Base-by-base conservation (phyloP, 2,797 vertebrate genomes). In the Coilia nasus region DNA sequence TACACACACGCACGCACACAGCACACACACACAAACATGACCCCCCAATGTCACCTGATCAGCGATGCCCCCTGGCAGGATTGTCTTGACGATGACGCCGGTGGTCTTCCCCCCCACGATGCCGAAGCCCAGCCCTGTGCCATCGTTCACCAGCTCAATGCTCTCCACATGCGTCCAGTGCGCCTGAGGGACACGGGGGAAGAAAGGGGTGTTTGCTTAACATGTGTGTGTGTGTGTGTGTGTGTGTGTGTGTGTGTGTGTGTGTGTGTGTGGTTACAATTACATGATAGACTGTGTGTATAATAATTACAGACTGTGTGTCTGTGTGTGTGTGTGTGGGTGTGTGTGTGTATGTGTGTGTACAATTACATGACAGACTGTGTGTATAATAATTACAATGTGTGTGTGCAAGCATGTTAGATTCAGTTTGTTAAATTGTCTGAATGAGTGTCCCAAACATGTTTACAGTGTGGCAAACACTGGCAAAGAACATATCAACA, bases 61-160 rank as follows among this genome's bases (percentile, higher is more conserved):
- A 83, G 98, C 98, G 9, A 98, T 97, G 44, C 98, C 98, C 92
- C 98, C 98, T 1, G 97, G 97, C 11, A 99, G 94, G 87, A 99
- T 99, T 35, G 98, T 99, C 94, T 99, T 99, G 82, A 99, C 98
- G 46, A 99, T 97, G 31, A 99, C 98, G 0, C 98, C 98, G 0
- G 97, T 98, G 86, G 96, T 96, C 92, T 97, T 99, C 87, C 98
- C 98, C 89, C 98, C 98, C 0, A 99, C 97, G 46, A 99, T 99
- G 71, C 98, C 98, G 81, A 99, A 99, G 83, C 98, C 98, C 50
- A 99, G 94, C 81, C 98, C 98, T 0, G 97, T 98, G 25, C 98
- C 98, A 80, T 99, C 98, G 0, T 99, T 99, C 84, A 99, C 97
- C 92, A 99, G 90, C 86, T 99, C 98, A 82, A 99, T 97, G 0